A percentile compares a stretch with the other conserved stretches of the same genome.
Conservation (phyloP, 2,888 invertebrate species). For the Tenthredo scrophulariae region DNA sequence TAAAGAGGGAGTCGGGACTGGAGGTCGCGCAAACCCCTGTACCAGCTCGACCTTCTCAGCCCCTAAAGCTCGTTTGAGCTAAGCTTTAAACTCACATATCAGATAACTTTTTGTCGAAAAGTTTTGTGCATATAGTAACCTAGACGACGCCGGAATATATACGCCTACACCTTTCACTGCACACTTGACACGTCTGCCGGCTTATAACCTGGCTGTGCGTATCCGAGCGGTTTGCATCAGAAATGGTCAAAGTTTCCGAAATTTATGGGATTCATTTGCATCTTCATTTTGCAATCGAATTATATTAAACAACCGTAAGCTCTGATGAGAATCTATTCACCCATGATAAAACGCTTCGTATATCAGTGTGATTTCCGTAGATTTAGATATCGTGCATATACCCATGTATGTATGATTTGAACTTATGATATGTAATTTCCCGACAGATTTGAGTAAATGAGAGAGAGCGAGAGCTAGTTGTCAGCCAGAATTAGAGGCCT, state of each 20-base stretch:
- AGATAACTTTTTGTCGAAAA: conserved; percentile 44
- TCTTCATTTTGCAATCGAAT: not conserved
- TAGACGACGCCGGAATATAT: not conserved
- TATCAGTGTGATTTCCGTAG: not conserved
- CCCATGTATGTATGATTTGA: not conserved
- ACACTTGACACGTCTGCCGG: conserved; percentile 27
- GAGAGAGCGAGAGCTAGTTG: not conserved
- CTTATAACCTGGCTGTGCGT: not conserved
- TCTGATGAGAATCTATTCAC: not conserved
- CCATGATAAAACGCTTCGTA: not conserved
- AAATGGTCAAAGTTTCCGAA: not conserved
- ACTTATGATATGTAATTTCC: not conserved
- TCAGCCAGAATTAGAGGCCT: not conserved
- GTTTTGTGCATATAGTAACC: conserved; percentile 18
- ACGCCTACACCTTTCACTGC: not conserved
- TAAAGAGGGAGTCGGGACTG: conserved; percentile 28
- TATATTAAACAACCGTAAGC: not conserved
- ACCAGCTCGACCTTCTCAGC: conserved; percentile 33
- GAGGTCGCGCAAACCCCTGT: conserved; percentile 2
- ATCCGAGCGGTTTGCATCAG: not conserved
- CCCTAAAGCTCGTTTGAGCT: conserved; percentile 33
- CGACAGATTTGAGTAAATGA: not conserved
- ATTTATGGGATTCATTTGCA: conserved; percentile 24
- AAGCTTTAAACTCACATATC: conserved; percentile 45
- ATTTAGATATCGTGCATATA: not conserved